Base-by-base conservation (phyloP, 1,140 invertebrate species). In the Calycopis cecrops region DNA sequence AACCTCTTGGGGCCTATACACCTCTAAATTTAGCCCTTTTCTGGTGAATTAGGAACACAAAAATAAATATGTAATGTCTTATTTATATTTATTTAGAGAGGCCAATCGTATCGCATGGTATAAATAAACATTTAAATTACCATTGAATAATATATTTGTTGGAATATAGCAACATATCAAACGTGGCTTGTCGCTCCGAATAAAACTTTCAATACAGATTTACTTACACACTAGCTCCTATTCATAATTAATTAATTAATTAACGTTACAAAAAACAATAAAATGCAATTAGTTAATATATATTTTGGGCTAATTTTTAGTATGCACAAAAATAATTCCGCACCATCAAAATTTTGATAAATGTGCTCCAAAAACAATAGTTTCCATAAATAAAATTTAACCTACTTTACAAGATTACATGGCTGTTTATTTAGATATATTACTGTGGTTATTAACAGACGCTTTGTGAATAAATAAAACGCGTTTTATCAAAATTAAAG, bases 21-120 rank as follows among this genome's bases (percentile, higher is more conserved):
- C n/a, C n/a, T n/a, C n/a, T n/a, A n/a, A n/a, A n/a, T n/a, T n/a
- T n/a, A n/a, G n/a, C n/a, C n/a, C n/a, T n/a, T n/a, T n/a, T n/a
- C n/a, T n/a, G n/a, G n/a, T 17, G 16, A 17, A 47, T 17, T 14
- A 47, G 16, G 16, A 49, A 49, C 9, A 28, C 21, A 12, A n/a
- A 3, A 34, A 49, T 34, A 34, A 49, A 49, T 49, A 49, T 49
- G 34, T 33, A 14, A 28, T 48, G 1, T 52, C 40, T 52, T 35
- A 35, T 51, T 28, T 51, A 42, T 42, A 42, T 83, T 79, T 82
- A 82, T 76, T 83, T 77, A 81, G 78, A 84, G 80, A 84, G 78
- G 77, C 77, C 79, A 80, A 76, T 78, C 74, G 71, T 73, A 70
- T 67, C 64, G 38, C 77, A 76, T 73, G 69, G 56, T 55, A 65